Evolutionary conservation across 2,113 vertebrate genomes (phyloP).

Genomic region (Amphiprion ocellaris): DNA sequence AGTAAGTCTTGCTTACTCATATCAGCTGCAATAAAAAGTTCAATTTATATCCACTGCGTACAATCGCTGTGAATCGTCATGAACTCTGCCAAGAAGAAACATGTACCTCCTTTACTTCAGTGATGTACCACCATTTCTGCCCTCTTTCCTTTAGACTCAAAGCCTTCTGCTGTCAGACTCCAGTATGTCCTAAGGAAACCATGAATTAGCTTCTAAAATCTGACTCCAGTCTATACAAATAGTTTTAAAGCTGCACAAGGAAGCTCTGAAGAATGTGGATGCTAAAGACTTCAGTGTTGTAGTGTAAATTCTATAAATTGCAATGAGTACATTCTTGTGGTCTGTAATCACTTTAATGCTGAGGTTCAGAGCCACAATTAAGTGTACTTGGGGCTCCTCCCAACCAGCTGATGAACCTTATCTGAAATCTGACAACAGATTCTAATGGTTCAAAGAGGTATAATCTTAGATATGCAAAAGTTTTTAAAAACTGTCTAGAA

Average conservation of each 20-base stretch:
- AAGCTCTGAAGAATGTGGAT: neutral
- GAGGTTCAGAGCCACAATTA: neutral
- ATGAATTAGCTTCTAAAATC: neutral
- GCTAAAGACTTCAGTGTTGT: neutral
- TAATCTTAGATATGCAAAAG: too few species aligned
- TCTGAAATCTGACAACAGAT: too few species aligned
- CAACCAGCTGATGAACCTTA: too few species aligned
- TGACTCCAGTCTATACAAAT: neutral
- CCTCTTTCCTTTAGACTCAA: neutral
- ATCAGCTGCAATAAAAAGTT: neutral
- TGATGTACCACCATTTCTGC: too few species aligned
- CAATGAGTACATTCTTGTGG: neutral
- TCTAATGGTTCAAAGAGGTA: too few species aligned
- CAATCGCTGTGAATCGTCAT: conserved; percentile 13
- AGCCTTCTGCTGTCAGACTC: neutral
- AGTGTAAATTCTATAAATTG: neutral
- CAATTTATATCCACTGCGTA: neutral
- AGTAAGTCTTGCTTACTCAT: conserved; percentile 28
- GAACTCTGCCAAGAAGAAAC: neutral
- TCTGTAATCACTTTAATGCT: neutral
- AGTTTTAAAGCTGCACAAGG: conserved; percentile 1
- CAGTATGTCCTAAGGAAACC: neutral
- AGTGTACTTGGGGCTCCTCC: too few species aligned
- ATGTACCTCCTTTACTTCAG: neutral
- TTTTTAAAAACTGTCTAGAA: too few species aligned